Conservation (phyloP, 2,113 vertebrate species). For the Sigmodon hispidus region DNA sequence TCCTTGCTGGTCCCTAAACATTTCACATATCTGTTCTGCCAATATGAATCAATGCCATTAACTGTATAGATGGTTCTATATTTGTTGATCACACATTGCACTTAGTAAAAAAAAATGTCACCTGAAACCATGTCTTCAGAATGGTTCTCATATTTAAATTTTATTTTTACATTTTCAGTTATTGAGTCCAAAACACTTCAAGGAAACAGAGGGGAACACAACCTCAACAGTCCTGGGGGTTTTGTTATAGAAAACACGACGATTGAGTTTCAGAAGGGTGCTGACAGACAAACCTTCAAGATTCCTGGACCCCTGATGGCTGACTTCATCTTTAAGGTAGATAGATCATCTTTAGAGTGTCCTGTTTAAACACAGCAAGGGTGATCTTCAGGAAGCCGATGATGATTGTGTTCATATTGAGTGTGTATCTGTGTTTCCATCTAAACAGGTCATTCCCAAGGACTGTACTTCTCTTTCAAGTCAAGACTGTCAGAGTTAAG, state of each 20-base stretch:
- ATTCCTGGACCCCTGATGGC: conserved; percentile 90
- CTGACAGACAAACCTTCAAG: conserved; percentile 90
- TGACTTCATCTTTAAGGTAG: conserved; percentile 95
- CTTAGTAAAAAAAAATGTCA: neutral
- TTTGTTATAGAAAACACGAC: conserved; percentile 92
- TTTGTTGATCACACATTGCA: neutral
- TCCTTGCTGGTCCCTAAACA: neutral
- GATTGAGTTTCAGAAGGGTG: conserved; percentile 90
- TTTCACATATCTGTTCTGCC: neutral
- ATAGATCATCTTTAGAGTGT: neutral
- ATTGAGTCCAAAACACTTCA: conserved; percentile 92
- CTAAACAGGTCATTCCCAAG: neutral
- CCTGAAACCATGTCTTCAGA: neutral
- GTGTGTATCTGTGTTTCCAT: neutral
- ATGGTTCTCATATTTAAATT: conserved; percentile 7
- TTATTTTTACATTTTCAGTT: conserved; percentile 83
- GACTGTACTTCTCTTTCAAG: neutral
- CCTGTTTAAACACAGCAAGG: neutral
- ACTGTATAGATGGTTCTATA: neutral
- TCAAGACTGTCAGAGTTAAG: neutral
- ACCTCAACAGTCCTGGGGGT: conserved; percentile 86
- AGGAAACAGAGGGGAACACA: conserved; percentile 89
- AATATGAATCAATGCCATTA: neutral
- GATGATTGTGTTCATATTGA: too few species aligned
- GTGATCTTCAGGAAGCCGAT: neutral